phyloP scores from a whole-genome alignment of 2,888 invertebrate species.

The Epirrita christyi region DNA sequence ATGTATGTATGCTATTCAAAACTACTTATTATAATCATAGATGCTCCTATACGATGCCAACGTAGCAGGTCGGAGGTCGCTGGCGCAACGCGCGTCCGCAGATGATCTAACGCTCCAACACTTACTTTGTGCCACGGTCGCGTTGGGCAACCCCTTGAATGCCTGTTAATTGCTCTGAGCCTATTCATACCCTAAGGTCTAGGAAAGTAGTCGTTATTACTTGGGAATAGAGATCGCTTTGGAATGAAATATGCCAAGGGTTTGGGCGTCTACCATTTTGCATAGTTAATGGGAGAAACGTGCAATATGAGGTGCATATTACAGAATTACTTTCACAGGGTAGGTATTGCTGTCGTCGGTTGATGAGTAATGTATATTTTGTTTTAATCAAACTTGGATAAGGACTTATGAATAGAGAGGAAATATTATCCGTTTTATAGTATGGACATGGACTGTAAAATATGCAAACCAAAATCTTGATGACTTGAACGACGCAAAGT shows the following conservation, averaged over 20 bases:
- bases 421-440: too few relatives aligned
- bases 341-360: too few relatives aligned
- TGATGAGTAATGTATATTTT: too few relatives aligned
- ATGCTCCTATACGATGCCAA: constrained; percentile 8
- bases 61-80: constrained; percentile 23
- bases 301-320: too few relatives aligned
- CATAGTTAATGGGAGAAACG: not conserved
- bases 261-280: not conserved
- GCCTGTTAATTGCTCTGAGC: constrained; percentile 5
- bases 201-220: not conserved
- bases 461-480: too few relatives aligned
- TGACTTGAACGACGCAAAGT: too few relatives aligned
- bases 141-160: constrained; percentile 17
- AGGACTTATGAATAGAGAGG: too few relatives aligned
- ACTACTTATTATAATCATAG: constrained; percentile 7
- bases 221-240: not conserved
- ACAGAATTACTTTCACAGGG: too few relatives aligned
- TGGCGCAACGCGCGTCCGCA: constrained; percentile 18
- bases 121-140: constrained; percentile 15
- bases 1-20: not conserved
- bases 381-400: too few relatives aligned
- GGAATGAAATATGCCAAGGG: not conserved
- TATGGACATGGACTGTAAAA: too few relatives aligned
- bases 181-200: not conserved
- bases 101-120: constrained; percentile 2